These are phyloP conservation scores for Cassiopea andromeda DNA, from an alignment of 30 jellyfish, hydroid and myxozoan species.

Conservation along the genomic window DNA sequence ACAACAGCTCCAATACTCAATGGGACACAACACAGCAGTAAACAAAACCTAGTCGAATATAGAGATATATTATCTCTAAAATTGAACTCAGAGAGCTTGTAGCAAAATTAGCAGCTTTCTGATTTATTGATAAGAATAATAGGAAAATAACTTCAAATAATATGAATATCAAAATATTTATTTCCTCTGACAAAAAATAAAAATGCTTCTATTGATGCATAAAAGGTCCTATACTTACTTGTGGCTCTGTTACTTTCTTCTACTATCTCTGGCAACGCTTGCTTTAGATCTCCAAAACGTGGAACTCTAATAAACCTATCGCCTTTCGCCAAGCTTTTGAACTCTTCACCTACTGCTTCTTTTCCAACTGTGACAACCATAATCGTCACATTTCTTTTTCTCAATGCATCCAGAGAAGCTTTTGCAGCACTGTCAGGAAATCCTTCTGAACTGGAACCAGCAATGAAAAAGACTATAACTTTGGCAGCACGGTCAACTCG, in stretches of 20 bases:
- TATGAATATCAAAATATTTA: too few species aligned
- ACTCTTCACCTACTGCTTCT: background rate
- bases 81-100: too few species aligned
- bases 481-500: background rate
- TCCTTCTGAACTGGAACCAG: background rate
- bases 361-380: constrained; percentile 13
- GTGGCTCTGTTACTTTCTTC: constrained; percentile 13
- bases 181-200: too few species aligned
- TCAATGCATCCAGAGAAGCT: background rate
- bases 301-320: background rate
- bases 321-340: background rate
- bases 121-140: too few species aligned
- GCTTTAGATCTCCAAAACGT: background rate
- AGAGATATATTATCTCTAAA: too few species aligned
- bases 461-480: background rate
- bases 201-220: background rate
- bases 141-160: too few species aligned
- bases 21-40: too few species aligned
- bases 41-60: too few species aligned
- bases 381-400: background rate
- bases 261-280: constrained; percentile 10
- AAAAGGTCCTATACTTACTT: constrained; percentile 1
- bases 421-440: background rate
- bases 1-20: too few species aligned
- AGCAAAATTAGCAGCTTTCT: too few species aligned